A percentile compares a stretch with the other conserved stretches of the same genome.
phyloP scores from a whole-genome alignment of 1,140 invertebrate species.

The Chelonus insularis region DNA sequence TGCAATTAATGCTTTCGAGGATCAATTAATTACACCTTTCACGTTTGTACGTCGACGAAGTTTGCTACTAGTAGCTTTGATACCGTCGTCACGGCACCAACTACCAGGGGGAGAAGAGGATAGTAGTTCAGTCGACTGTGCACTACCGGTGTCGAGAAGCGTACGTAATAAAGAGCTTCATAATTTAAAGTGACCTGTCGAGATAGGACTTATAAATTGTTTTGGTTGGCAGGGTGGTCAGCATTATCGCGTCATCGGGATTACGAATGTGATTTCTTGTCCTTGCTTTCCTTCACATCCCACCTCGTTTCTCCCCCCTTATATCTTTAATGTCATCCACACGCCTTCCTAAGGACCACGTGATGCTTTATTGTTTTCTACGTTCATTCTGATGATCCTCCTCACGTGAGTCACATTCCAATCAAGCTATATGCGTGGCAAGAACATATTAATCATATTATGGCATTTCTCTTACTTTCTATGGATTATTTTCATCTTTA shows the following conservation, averaged over 20 bases:
- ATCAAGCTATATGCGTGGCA: too few species aligned
- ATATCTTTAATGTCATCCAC: too few species aligned
- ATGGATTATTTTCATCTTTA: too few species aligned
- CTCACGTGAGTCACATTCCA: too few species aligned
- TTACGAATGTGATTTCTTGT: slow-evolving; percentile 40
- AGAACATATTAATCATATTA: too few species aligned
- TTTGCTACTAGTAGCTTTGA: slow-evolving; percentile 2
- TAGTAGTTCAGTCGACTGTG: slow-evolving; percentile 17
- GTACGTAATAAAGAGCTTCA: slow-evolving; percentile 47
- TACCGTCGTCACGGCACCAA: neutral
- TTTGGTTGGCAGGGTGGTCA: slow-evolving; percentile 42
- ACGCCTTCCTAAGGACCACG: too few species aligned
- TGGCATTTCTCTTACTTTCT: too few species aligned
- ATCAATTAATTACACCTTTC: slow-evolving; percentile 28
- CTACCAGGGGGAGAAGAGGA: neutral
- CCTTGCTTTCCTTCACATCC: neutral
- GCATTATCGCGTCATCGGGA: slow-evolving; percentile 49
- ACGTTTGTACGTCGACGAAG: slow-evolving; percentile 9
- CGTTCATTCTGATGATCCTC: too few species aligned
- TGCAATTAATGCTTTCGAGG: slow-evolving; percentile 23
- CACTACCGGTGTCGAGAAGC: slow-evolving; percentile 1
- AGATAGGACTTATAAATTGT: slow-evolving; percentile 52
- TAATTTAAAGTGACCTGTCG: slow-evolving; percentile 49
- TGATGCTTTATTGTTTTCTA: too few species aligned
- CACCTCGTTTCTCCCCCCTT: neutral